Conservation (phyloP, 2,797 vertebrate genomes). For the Anguilla anguilla region DNA sequence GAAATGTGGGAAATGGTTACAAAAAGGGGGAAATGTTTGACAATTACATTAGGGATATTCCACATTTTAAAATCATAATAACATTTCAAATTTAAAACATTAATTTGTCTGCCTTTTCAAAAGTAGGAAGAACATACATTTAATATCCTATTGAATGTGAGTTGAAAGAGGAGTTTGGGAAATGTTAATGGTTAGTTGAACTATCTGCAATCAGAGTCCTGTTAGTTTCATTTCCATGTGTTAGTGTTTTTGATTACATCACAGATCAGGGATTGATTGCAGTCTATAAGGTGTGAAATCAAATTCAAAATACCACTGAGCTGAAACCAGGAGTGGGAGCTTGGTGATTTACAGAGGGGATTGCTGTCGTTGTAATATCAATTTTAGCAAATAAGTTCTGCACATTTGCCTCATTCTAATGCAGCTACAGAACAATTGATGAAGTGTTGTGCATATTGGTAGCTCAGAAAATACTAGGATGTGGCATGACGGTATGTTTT, state of each 20-base stretch:
- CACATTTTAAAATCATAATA: not conserved
- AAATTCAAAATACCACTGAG: conserved; percentile 48
- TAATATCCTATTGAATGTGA: conserved; percentile 21
- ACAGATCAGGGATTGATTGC: conserved; percentile 33
- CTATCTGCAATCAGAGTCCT: conserved; percentile 20
- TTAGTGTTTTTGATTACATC: conserved; percentile 38
- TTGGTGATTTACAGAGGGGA: conserved; percentile 18
- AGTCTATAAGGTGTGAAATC: conserved; percentile 33
- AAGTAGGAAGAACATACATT: conserved; percentile 31
- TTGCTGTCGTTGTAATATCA: conserved; percentile 62
- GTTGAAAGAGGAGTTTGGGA: conserved; percentile 24
- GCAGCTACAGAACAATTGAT: conserved; percentile 42
- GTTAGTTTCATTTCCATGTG: conserved; percentile 26
- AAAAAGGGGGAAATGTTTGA: conserved; percentile 28
- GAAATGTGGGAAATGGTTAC: conserved; percentile 30
- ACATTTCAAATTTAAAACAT: not conserved
- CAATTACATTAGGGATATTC: not conserved
- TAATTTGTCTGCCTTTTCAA: conserved; percentile 1
- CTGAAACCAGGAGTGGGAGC: conserved; percentile 35
- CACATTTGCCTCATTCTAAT: conserved; percentile 50
- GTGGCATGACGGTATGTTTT: not conserved
- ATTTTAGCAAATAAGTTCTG: conserved; percentile 73
- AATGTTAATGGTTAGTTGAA: conserved; percentile 24
- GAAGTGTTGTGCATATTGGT: conserved; percentile 59
- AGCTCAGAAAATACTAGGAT: conserved; percentile 42